Conservation (phyloP, 2,888 invertebrate genomes). For the Coleophora deauratella region DNA sequence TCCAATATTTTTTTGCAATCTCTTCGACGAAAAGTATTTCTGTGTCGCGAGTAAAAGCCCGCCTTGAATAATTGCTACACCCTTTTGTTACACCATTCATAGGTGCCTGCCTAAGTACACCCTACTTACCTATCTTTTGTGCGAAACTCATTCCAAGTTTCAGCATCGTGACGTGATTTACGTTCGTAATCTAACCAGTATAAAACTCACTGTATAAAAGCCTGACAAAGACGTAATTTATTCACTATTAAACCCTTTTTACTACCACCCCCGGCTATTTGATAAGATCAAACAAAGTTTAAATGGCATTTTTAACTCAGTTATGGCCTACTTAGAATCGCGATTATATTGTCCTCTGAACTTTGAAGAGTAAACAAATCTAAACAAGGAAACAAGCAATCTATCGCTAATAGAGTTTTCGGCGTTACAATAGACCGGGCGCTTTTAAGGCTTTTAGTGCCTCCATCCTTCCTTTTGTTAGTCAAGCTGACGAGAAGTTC, state of each 20-base stretch:
- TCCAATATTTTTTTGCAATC: too few species aligned
- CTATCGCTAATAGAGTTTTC: constrained; percentile 5
- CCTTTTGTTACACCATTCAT: too few species aligned
- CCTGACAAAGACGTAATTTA: constrained; percentile 12
- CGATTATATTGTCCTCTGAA: constrained; percentile 26
- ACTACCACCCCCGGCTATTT: constrained; percentile 16
- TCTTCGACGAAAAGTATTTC: too few species aligned
- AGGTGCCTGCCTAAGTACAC: too few species aligned
- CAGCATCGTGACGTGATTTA: too few species aligned
- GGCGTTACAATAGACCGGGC: neutral
- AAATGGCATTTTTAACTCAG: constrained; percentile 37
- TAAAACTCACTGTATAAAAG: neutral
- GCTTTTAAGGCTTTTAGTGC: neutral
- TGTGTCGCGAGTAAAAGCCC: too few species aligned
- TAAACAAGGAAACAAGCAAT: constrained; percentile 4
- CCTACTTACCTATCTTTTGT: neutral
- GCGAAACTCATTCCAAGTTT: neutral
- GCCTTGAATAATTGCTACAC: too few species aligned
- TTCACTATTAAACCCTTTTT: constrained; percentile 24
- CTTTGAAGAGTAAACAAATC: constrained; percentile 14
- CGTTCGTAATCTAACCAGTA: neutral
- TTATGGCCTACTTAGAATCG: constrained; percentile 21
- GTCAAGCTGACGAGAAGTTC: neutral
- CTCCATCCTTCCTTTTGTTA: constrained; percentile 3
- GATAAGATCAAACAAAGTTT: constrained; percentile 35